Percentiles rank a stretch among this genome's conserved stretches.
These are phyloP conservation scores for Dasypogon diadema DNA, from an alignment of 2,888 invertebrate genomes.

Conservation along the genomic window DNA sequence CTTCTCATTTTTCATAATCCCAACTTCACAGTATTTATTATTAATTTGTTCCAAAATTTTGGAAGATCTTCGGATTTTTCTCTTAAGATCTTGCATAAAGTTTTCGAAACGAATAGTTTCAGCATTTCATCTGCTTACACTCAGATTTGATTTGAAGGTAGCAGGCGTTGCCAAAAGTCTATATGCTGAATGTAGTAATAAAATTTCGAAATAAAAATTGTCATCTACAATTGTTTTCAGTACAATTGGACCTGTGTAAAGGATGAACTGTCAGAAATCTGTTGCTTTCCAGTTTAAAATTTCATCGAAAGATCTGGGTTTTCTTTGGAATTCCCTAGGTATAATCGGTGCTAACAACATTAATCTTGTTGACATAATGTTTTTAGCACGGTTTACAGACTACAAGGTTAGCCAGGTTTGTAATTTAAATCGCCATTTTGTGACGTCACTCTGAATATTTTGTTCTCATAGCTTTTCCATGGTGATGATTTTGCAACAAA, in stretches of 20 bases:
- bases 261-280: slow-evolving; percentile 52
- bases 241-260: slow-evolving; percentile 53
- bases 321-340: slow-evolving; percentile 52
- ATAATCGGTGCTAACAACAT: slow-evolving; percentile 22
- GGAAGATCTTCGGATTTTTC: neutral
- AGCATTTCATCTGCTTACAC: too few relatives aligned
- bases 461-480: too few relatives aligned
- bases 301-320: slow-evolving; percentile 53
- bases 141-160: neutral
- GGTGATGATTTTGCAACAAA: too few relatives aligned
- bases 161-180: slow-evolving; percentile 49
- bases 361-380: slow-evolving; percentile 13
- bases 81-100: slow-evolving; percentile 22
- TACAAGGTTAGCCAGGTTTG: too few relatives aligned
- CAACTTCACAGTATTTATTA: neutral
- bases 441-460: too few relatives aligned
- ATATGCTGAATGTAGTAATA: slow-evolving; percentile 51
- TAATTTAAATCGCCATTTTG: too few relatives aligned
- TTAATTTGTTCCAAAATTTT: slow-evolving; percentile 6
- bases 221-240: slow-evolving; percentile 51
- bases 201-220: slow-evolving; percentile 51
- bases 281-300: slow-evolving; percentile 53
- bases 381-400: too few relatives aligned
- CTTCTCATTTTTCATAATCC: slow-evolving; percentile 7
- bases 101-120: slow-evolving; percentile 9